Evolutionary conservation across 2,113 vertebrate species (phyloP).

Genomic region (Cyanoramphus novaezelandiae): DNA sequence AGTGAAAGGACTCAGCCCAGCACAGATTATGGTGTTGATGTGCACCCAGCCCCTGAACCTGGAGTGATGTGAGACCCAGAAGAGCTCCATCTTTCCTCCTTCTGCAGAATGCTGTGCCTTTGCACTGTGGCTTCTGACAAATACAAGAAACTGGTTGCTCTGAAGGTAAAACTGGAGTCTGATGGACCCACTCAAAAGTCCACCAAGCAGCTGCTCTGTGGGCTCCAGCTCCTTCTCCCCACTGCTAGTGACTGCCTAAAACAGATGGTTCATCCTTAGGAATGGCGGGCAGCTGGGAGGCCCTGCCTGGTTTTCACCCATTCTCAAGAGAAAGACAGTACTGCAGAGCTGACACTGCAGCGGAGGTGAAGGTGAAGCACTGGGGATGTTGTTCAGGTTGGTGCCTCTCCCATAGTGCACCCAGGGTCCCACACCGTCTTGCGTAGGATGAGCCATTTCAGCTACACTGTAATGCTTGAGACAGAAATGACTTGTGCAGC

Average conservation of each 20-base stretch:
- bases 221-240: neutral
- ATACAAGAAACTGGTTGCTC: neutral
- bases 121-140: neutral
- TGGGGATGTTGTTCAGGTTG: neutral
- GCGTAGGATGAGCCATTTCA: accelerated
- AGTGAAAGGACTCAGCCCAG: neutral
- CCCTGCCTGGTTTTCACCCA: neutral
- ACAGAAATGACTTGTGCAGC: neutral
- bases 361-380: neutral
- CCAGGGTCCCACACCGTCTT: neutral
- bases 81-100: neutral
- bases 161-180: neutral
- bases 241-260: neutral
- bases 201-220: neutral
- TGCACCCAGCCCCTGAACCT: neutral
- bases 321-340: neutral
- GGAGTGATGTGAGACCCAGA: neutral
- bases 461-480: neutral
- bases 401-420: neutral
- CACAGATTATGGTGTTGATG: accelerated
- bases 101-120: neutral
- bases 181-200: neutral
- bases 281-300: neutral
- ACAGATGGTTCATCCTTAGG: neutral
- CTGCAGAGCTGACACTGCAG: neutral